These are phyloP conservation scores for Charaxes varanes DNA, from an alignment of 1,140 invertebrate species.

Conservation along the genomic window DNA sequence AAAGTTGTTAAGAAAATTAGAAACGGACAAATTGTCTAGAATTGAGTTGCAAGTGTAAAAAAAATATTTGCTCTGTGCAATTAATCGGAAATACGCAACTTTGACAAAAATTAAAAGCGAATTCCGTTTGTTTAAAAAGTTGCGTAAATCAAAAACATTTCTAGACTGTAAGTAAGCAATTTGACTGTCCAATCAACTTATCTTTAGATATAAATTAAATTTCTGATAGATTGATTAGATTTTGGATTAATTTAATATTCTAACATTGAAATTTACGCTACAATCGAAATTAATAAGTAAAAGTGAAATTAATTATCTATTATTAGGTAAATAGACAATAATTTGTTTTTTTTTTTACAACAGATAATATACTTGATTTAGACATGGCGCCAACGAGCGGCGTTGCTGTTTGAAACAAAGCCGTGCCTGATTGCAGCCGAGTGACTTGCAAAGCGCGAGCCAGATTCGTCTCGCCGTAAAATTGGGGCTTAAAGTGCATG, in stretches of 20 bases:
- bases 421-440: constrained; percentile 39
- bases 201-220: no score
- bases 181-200: no score
- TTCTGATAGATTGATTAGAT: no score
- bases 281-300: no score
- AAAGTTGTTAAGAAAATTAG: constrained; percentile 2
- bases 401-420: constrained; percentile 55
- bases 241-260: no score
- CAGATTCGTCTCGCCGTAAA: constrained; percentile 31
- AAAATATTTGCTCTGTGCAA: background rate
- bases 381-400: constrained; percentile 14
- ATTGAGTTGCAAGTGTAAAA: background rate
- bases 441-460: constrained; percentile 43
- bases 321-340: background rate
- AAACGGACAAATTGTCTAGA: background rate
- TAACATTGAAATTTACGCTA: no score
- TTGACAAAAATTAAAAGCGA: background rate
- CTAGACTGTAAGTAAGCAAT: no score
- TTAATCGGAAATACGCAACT: constrained; percentile 2
- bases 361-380: background rate
- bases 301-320: background rate
- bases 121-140: background rate
- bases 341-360: background rate
- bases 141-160: no score
- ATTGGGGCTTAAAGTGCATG: no score